A percentile compares a stretch with the other conserved stretches of the same genome.
These are phyloP conservation scores for Hofmannophila pseudospretella DNA, from an alignment of 2,888 invertebrate genomes.

Conservation along the genomic window DNA sequence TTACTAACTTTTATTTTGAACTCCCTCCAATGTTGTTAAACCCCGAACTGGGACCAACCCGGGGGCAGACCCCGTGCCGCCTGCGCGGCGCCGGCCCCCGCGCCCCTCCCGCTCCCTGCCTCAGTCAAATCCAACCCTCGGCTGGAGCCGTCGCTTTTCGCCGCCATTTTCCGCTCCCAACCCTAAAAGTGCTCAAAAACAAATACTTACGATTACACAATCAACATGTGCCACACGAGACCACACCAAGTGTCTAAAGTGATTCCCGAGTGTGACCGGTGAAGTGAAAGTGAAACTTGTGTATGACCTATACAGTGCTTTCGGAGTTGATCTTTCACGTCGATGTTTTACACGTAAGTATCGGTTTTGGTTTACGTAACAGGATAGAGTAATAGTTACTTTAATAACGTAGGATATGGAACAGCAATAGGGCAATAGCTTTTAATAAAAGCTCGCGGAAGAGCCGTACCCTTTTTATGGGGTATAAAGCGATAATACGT, in stretches of 20 bases:
- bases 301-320: conserved; percentile 10
- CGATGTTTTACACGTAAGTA: conserved; percentile 30
- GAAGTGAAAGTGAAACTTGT: conserved; percentile 9
- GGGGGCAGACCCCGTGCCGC: conserved; percentile 3
- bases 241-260: conserved; percentile 2
- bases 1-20: no score
- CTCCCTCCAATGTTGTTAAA: no score
- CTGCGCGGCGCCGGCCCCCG: conserved; percentile 13
- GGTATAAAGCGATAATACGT: conserved; percentile 1
- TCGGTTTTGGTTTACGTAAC: conserved; percentile 4
- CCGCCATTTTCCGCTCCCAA: conserved; percentile 8
- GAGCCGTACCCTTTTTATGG: conserved; percentile 1
- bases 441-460: neutral
- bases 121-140: conserved; percentile 40
- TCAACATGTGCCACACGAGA: neutral
- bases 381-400: no score
- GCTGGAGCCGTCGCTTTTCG: conserved; percentile 31
- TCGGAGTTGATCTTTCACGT: conserved; percentile 22
- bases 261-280: conserved; percentile 1
- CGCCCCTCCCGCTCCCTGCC: conserved; percentile 23
- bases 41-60: neutral
- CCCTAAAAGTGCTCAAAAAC: conserved; percentile 1
- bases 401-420: no score
- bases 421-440: no score
- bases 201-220: neutral